Base-by-base conservation (phyloP, 2,113 vertebrate species). In the Zosterops japonicus region DNA sequence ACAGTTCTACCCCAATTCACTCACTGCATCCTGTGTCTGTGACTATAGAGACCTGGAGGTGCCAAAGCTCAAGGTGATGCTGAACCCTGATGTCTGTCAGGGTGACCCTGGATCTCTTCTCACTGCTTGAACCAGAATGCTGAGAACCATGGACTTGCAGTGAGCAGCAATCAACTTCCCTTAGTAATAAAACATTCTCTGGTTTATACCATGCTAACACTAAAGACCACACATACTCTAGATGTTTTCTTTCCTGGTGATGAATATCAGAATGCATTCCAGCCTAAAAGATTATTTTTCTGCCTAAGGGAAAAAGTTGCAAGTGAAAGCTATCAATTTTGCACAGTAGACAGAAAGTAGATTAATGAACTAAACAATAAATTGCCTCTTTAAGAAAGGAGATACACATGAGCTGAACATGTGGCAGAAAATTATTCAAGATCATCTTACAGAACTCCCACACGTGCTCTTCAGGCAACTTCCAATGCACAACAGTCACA, bases 331-430 rank as follows among this genome's bases (percentile, higher is more conserved):
- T 83, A 78, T 83, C 44, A 88, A 55, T 88, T 95, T 74, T 74
- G 19, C 71, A 77, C 39, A 70, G 50, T 5, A 86, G 90, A 90
- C 71, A 94, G 84, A 87, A 93, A 77, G 42, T 14, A 93, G 71
- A 86, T 81, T 87, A 92, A 92, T 60, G 60, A 96, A 87, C 59
- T 75, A 92, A 93, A 39, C 31, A 86, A 90, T 80, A 90, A 93
- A 83, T 36, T 89, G 56, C 44, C 31, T 80, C 47, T 49, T 76
- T 65, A 69, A n/a, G 67, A 64, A 79, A 83, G 70, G 41, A 88
- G n/a, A 72, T 52, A 86, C 25, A 39, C 1, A 9, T 3, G 55
- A 93, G 29, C n/a, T 59, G 16, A 92, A 69, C 42, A 63, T 5
- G n/a, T 50, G 46, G 57, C 3, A 3, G 68, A 74, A 96, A 70